Evolutionary conservation across 2,888 invertebrate species (phyloP).

Genomic region (Nephrotoma flavescens): DNA sequence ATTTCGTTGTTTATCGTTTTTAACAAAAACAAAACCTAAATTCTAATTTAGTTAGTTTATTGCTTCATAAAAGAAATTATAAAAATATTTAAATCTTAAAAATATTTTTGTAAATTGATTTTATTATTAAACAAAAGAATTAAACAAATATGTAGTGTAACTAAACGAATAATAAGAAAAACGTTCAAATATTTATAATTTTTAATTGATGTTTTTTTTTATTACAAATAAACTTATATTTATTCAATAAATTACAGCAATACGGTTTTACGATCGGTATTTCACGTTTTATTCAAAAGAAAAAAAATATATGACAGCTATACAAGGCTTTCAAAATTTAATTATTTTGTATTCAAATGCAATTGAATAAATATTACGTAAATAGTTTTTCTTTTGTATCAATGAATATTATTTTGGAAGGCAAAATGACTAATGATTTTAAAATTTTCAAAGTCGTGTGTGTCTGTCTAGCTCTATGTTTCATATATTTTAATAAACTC

Average conservation of each 20-base stretch:
- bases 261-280: background rate
- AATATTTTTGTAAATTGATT: background rate
- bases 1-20: background rate
- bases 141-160: background rate
- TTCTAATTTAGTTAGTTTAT: background rate
- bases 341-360: background rate
- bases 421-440: background rate
- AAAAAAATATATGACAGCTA: background rate
- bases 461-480: background rate
- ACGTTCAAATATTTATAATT: background rate
- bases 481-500: background rate
- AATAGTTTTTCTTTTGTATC: background rate
- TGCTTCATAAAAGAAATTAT: background rate
- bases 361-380: background rate
- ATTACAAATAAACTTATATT: background rate
- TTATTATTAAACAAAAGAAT: background rate
- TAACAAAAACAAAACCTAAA: background rate
- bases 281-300: background rate
- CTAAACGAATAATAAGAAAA: background rate
- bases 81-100: background rate
- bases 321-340: background rate
- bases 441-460: background rate
- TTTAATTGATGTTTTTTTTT: background rate
- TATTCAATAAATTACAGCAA: background rate
- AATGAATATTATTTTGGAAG: background rate